Conservation (phyloP, 2,888 invertebrate species). For the Zelleria hepariella region DNA sequence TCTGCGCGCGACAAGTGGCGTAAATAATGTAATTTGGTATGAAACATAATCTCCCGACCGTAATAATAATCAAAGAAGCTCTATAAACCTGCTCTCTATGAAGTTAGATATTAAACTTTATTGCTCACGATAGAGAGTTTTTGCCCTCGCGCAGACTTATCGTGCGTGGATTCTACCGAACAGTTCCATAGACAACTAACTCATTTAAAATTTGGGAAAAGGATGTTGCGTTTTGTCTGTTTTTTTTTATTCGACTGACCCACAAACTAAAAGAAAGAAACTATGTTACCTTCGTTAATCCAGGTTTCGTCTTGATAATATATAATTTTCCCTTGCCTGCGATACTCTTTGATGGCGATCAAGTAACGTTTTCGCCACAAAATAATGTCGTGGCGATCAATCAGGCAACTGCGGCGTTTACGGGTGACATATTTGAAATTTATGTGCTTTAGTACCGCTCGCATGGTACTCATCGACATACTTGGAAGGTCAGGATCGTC, state of each 20-base stretch:
- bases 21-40: no score
- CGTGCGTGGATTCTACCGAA: no score
- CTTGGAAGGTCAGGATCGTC: neutral
- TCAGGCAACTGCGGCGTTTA: slow-evolving; percentile 1
- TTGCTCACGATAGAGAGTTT: no score
- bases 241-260: neutral
- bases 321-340: neutral
- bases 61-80: no score
- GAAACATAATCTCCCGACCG: no score
- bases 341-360: neutral
- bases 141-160: no score
- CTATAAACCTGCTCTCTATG: no score
- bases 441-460: neutral
- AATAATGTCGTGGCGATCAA: slow-evolving; percentile 1
- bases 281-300: slow-evolving; percentile 3
- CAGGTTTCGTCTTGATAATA: slow-evolving; percentile 4
- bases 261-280: neutral
- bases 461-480: neutral
- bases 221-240: no score
- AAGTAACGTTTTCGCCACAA: slow-evolving; percentile 1
- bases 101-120: no score
- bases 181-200: no score
- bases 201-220: no score
- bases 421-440: slow-evolving; percentile 5
- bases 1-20: no score